Evolutionary conservation across 1,140 invertebrate species (phyloP), one percentile per base, ranked within the genome.

Genomic region (Monomorium pharaonis): DNA sequence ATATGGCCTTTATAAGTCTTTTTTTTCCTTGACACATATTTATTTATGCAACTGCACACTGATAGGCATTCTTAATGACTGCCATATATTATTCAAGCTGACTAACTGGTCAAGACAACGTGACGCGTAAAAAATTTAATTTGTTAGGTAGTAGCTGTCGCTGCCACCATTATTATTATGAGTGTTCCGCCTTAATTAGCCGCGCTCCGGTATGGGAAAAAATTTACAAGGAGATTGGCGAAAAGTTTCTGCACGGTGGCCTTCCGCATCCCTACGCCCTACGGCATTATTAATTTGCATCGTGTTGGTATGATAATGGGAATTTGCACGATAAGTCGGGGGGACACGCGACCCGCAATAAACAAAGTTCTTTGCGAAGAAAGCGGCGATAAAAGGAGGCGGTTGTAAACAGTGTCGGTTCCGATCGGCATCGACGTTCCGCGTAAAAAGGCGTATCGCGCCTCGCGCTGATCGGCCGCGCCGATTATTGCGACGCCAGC

Each of bases 71-170:
- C n/a, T n/a, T 74, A 83, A 83, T 58, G 78, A 47, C 37, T 27
- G 67, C 30, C 51, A 37, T 83, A 74, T 83, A 83, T 83, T 74
- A 83, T 58, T 58, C 78, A 74, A 72, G 37, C 37, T 81, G 24
- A 81, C 65, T 74, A 83, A 83, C 78, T 83, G 51, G 42, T 74
- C 37, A 24, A 47, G 78, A 83, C 67, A 72, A 24, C 65, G 24
- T 47, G 78, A 58, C 24, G 37, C 33, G 51, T 58, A 83, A 83
- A 83, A 83, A 83, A 83, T 72, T 33, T 83, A 60, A 83, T 83
- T 83, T 83, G 42, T 83, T 72, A 74, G 67, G 10, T 83, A 83
- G 54, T 74, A 83, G 24, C 24, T 74, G 67, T 58, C 30, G 14
- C 42, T 30, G 67, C 44, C 24, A 4, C 77, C 47, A 33, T 80